Conservation (phyloP, 2,888 invertebrate genomes). For the Drosophila basisetae region DNA sequence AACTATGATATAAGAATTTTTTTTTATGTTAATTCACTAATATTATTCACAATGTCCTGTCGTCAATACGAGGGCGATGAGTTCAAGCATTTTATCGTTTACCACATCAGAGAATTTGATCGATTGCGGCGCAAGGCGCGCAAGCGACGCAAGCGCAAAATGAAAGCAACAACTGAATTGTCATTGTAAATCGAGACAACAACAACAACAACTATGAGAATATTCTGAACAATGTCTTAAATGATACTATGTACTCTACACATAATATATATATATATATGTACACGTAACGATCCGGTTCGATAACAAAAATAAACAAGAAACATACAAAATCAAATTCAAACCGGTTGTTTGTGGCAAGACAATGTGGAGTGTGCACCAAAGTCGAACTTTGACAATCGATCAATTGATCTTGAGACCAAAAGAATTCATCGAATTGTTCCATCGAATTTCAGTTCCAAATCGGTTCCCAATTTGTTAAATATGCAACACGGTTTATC, state of each 20-base stretch:
- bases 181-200: background rate
- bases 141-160: constrained; percentile 65
- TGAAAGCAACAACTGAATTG: constrained; percentile 25
- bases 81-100: constrained; percentile 77
- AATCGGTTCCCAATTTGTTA: too few species aligned
- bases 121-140: constrained; percentile 76
- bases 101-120: constrained; percentile 75
- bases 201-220: background rate
- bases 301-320: background rate
- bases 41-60: constrained; percentile 77
- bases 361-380: background rate
- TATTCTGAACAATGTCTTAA: background rate
- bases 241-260: background rate
- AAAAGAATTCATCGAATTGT: background rate
- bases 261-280: background rate
- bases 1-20: constrained; percentile 80
- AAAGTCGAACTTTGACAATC: background rate
- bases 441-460: too few species aligned
- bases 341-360: background rate
- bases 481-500: too few species aligned
- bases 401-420: background rate
- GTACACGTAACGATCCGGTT: background rate
- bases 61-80: constrained; percentile 73
- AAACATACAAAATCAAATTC: background rate
- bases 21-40: constrained; percentile 82